Conservation (phyloP, 2,113 vertebrate genomes). For the Brienomyrus brachyistius region DNA sequence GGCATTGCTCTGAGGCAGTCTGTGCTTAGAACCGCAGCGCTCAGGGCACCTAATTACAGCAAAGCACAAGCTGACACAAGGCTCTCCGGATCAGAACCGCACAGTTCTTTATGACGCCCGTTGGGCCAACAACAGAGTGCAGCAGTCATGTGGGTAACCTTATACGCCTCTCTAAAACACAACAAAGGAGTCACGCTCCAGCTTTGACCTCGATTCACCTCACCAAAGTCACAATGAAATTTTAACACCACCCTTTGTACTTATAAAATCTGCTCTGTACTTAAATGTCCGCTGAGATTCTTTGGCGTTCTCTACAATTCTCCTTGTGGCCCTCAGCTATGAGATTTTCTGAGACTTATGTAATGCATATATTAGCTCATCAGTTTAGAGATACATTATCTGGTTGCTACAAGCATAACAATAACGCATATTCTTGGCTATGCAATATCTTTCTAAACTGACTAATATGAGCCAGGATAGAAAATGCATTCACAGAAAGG, state of each 20-base stretch:
- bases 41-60: background rate
- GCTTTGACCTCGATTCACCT: background rate
- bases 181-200: background rate
- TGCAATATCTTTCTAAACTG: background rate
- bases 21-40: background rate
- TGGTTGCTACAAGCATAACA: background rate
- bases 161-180: background rate
- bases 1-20: background rate
- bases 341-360: background rate
- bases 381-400: background rate
- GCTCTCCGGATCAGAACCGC: background rate
- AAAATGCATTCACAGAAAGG: background rate
- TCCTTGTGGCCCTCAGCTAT: background rate
- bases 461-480: background rate
- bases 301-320: background rate
- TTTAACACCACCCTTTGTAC: background rate
- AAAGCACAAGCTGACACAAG: background rate
- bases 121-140: background rate
- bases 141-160: background rate
- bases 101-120: background rate
- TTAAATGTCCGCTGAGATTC: background rate
- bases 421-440: background rate
- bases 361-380: background rate
- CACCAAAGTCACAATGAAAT: background rate
- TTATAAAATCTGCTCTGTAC: background rate